Evolutionary conservation across 2,797 vertebrate genomes (phyloP).

Genomic region (Strix occidentalis): DNA sequence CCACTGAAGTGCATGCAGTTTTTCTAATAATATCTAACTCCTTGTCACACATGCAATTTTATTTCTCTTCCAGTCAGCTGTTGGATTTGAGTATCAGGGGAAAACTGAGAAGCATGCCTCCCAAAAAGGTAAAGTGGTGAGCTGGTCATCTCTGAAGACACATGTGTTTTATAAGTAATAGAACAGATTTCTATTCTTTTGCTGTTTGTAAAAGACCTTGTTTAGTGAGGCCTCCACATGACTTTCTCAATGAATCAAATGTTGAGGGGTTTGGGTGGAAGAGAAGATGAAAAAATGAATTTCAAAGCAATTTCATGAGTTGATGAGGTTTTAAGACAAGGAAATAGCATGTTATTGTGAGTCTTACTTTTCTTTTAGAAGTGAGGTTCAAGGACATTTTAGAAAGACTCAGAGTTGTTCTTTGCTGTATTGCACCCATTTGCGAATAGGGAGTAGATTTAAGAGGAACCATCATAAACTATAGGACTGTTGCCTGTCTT

Average conservation of each 20-base stretch:
- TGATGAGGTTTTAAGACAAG: neutral
- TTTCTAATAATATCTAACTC: neutral
- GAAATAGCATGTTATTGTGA: rapidly evolving
- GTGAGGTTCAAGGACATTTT: neutral
- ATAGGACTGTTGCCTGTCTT: neutral
- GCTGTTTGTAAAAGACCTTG: neutral
- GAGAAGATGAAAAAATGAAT: neutral
- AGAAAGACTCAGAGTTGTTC: neutral
- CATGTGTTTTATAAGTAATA: neutral
- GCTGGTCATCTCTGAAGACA: neutral
- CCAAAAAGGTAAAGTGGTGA: constrained; percentile 86
- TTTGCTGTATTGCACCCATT: neutral
- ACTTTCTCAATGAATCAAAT: neutral
- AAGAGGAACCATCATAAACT: neutral
- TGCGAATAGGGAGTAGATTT: neutral
- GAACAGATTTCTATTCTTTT: neutral
- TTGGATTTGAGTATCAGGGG: constrained; percentile 94
- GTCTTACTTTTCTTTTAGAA: neutral
- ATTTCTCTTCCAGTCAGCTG: constrained; percentile 86
- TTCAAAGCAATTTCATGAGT: neutral
- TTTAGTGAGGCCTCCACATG: neutral
- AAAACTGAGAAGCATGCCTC: constrained; percentile 97
- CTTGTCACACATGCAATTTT: neutral
- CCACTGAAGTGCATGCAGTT: neutral
- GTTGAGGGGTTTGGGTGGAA: neutral